Conservation (phyloP, 2,113 vertebrate genomes). For the Antennarius striatus region DNA sequence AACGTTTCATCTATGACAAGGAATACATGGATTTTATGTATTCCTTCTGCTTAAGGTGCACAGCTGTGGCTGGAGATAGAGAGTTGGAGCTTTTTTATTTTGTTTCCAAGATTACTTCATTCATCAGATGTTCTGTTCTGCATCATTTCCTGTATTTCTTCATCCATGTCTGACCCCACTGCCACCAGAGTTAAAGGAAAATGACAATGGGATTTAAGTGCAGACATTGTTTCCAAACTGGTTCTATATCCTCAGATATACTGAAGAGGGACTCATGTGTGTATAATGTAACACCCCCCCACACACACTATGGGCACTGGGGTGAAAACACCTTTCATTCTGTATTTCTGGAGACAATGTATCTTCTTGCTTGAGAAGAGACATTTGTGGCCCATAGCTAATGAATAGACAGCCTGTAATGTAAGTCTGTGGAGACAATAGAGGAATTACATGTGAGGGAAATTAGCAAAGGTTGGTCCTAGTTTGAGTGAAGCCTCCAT, state of each 20-base stretch:
- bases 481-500: constrained; percentile 28
- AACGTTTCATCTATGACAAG: no score
- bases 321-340: constrained; percentile 46
- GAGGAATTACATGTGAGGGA: constrained; percentile 40
- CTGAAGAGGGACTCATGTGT: constrained; percentile 41
- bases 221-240: constrained; percentile 27
- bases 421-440: constrained; percentile 48
- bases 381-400: constrained; percentile 60
- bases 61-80: no score
- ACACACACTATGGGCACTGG: constrained; percentile 54
- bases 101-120: no score
- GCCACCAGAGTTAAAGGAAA: constrained; percentile 20
- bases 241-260: not conserved
- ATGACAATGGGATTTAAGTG: constrained; percentile 26
- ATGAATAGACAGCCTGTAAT: constrained; percentile 14
- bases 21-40: no score
- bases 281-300: constrained; percentile 65
- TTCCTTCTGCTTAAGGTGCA: no score
- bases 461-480: constrained; percentile 47
- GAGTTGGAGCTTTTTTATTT: no score
- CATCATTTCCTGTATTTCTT: no score
- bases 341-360: constrained; percentile 52
- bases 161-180: not conserved
- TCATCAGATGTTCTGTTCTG: no score
- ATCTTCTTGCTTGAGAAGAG: constrained; percentile 37